Evolutionary conservation across 1,140 invertebrate species (phyloP).

Genomic region (Calliphora vicina): DNA sequence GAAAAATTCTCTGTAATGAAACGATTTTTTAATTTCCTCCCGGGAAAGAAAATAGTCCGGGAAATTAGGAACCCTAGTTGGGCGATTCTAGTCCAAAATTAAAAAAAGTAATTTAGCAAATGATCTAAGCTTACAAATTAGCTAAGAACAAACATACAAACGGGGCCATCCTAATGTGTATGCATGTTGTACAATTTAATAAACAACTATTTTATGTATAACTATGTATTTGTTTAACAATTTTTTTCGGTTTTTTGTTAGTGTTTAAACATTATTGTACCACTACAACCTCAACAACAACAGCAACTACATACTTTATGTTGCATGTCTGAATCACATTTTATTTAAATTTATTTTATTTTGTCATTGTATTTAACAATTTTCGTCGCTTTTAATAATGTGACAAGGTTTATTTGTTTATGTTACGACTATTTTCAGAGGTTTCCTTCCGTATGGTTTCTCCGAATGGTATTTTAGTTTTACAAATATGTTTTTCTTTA

Average conservation of each 20-base stretch:
- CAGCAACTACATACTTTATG: not conserved
- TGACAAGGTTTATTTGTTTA: not conserved
- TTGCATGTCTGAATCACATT: slow-evolving; percentile 31
- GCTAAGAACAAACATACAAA: too few relatives aligned
- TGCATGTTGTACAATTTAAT: not conserved
- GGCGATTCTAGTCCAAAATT: too few relatives aligned
- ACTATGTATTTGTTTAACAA: not conserved
- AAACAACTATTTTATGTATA: not conserved
- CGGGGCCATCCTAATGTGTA: too few relatives aligned
- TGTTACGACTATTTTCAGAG: not conserved
- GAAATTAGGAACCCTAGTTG: too few relatives aligned
- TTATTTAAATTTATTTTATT: slow-evolving; percentile 31
- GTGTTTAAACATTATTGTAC: not conserved
- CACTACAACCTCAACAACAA: not conserved
- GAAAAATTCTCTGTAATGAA: too few relatives aligned
- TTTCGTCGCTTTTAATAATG: slow-evolving; percentile 18
- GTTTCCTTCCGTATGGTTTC: not conserved
- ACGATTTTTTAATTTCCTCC: too few relatives aligned
- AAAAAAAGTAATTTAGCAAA: too few relatives aligned
- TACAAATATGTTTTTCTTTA: too few relatives aligned
- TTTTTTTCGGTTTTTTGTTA: not conserved
- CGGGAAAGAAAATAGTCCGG: too few relatives aligned
- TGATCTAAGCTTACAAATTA: too few relatives aligned
- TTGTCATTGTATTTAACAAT: slow-evolving; percentile 31
- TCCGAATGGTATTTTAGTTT: not conserved